Evolutionary conservation across 2,797 vertebrate genomes (phyloP), one percentile per base, ranked within the genome.

Genomic region (Poeciliopsis infans): DNA sequence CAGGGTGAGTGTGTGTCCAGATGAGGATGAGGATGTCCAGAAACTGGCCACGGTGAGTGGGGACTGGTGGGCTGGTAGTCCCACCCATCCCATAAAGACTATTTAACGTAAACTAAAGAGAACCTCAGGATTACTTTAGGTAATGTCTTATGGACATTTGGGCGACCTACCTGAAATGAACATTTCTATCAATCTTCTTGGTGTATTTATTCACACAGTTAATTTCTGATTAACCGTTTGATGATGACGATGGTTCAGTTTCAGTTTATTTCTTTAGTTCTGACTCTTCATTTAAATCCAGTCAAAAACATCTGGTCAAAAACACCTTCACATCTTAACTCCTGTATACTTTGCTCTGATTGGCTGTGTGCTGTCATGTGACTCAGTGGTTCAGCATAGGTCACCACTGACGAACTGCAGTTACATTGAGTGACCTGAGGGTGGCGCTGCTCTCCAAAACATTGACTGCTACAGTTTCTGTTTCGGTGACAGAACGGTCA

Each of bases 11-110:
- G 33, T 33, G 33, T 33, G 33, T 33, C 33, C 33, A 33, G 33
- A 33, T 33, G 33, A 33, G 33, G 97, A 99, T 73, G 97, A 98
- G 84, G 98, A 98, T 53, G 97, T 99, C 66, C 97, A 98, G 93
- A 99, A 99, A 92, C 95, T 99, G 79, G 98, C 98, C 83, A 99
- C 98, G 0, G 98, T 99, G 89, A 97, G 97, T 69, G n/a, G 70
- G 70, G 7, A 16, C 16, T 2, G 7, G 31, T 36, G 15, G 59
- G 61, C 18, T 39, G 61, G 18, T 20, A 23, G 33, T 23, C 18
- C 61, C 61, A 23, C 1, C 33, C 7, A 7, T 8, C 45, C 13
- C 46, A 46, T 46, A 13, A 46, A 46, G 46, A 16, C 46, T 15
- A 16, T 46, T 46, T 15, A 15, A 46, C 13, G 46, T 16, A 46